phyloP scores from a whole-genome alignment of 1,140 invertebrate species.

The Ceratina japonica region DNA sequence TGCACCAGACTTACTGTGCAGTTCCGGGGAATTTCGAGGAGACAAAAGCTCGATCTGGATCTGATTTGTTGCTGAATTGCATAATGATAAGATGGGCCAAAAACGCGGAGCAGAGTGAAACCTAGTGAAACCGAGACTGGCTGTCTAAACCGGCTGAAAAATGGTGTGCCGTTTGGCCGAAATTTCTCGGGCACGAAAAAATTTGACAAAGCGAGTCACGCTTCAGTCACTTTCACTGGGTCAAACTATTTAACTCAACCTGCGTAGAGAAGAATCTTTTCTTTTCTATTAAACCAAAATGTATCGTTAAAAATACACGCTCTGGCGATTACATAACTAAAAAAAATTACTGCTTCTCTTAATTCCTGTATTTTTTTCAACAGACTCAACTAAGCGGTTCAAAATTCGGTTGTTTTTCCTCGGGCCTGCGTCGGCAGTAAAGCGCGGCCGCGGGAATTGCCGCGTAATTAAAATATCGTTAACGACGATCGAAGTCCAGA shows the following conservation, averaged over 20 bases:
- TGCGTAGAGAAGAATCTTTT: too few relatives aligned
- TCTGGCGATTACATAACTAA: too few relatives aligned
- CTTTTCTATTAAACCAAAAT: too few relatives aligned
- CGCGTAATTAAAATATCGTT: conserved; percentile 57
- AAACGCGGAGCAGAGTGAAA: conserved; percentile 55
- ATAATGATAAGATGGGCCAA: conserved; percentile 65
- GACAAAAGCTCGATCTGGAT: conserved; percentile 1
- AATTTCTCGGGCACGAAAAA: conserved; percentile 44
- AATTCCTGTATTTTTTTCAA: too few relatives aligned
- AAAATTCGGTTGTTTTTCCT: neutral
- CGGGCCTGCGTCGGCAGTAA: neutral
- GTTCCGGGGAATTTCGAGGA: too few relatives aligned
- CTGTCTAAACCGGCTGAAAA: conserved; percentile 19
- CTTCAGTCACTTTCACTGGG: conserved; percentile 52
- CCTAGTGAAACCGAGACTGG: conserved; percentile 59
- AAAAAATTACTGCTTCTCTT: too few relatives aligned
- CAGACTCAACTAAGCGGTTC: too few relatives aligned
- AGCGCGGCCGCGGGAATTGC: conserved; percentile 24
- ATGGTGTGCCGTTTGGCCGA: conserved; percentile 42
- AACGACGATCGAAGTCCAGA: conserved; percentile 27
- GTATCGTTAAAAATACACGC: too few relatives aligned
- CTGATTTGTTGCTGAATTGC: conserved; percentile 60
- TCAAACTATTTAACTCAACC: conserved; percentile 6
- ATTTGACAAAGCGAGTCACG: conserved; percentile 30
- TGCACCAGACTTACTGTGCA: too few relatives aligned